Conservation (phyloP, 1,140 invertebrate genomes). For the Rhopalosiphum padi region DNA sequence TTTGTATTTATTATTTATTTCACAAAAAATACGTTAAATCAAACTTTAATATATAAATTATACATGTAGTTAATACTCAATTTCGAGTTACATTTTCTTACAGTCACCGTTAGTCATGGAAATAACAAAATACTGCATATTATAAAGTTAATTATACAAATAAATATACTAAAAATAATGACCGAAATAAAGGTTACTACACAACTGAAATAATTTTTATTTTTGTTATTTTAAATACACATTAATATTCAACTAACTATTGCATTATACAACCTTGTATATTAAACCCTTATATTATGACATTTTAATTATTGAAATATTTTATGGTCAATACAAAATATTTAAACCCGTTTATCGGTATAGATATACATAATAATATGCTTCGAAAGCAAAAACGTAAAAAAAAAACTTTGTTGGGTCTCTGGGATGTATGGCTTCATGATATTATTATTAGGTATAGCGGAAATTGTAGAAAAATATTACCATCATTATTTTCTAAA, state of each 20-base stretch:
- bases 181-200: not conserved
- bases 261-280: not conserved
- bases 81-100: not conserved
- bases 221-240: not conserved
- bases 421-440: not conserved
- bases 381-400: not conserved
- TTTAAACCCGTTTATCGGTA: not conserved
- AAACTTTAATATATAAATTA: not conserved
- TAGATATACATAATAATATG: not conserved
- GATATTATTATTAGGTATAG: not conserved
- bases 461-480: not conserved
- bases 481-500: slow-evolving; percentile 9
- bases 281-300: not conserved
- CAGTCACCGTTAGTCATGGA: not conserved
- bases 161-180: not conserved
- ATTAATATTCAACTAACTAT: not conserved
- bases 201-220: not conserved
- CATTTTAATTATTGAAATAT: not conserved
- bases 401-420: not conserved
- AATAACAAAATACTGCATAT: not conserved
- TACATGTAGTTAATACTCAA: not conserved
- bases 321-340: not conserved
- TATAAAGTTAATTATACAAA: not conserved
- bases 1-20: not conserved
- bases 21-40: not conserved